phyloP scores from a whole-genome alignment of 2,888 invertebrate genomes.

The Tyria jacobaeae region DNA sequence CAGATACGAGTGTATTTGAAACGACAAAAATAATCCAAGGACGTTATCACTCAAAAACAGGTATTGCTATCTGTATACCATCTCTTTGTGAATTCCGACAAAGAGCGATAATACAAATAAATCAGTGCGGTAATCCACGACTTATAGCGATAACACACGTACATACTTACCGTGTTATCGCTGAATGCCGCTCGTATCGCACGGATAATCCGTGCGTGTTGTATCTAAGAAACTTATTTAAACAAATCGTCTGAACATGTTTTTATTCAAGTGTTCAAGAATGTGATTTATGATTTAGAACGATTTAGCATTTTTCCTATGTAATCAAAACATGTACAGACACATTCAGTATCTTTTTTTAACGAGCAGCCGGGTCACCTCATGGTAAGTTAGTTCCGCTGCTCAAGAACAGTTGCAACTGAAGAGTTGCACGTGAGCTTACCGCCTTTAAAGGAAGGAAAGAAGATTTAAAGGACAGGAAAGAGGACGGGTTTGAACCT shows the following conservation, averaged over 20 bases:
- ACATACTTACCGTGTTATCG: constrained; percentile 66
- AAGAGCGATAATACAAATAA: constrained; percentile 70
- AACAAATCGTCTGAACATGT: constrained; percentile 51
- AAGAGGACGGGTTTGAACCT: too few relatives aligned
- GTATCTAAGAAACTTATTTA: constrained; percentile 53
- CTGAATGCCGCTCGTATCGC: constrained; percentile 40
- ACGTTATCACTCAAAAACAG: constrained; percentile 48
- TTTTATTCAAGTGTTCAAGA: constrained; percentile 8
- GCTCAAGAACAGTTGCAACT: too few relatives aligned
- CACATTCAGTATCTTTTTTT: neutral
- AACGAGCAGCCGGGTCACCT: too few relatives aligned
- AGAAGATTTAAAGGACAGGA: too few relatives aligned
- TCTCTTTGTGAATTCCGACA: constrained; percentile 64
- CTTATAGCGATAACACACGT: constrained; percentile 68
- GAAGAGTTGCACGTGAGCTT: too few relatives aligned
- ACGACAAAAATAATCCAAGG: constrained; percentile 48
- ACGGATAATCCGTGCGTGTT: constrained; percentile 65
- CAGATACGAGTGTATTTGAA: constrained; percentile 19
- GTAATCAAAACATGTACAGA: neutral
- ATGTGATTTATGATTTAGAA: constrained; percentile 12
- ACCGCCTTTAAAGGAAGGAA: too few relatives aligned
- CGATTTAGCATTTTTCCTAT: neutral
- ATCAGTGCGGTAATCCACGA: constrained; percentile 75
- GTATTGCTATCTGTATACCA: constrained; percentile 38
- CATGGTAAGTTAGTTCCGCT: too few relatives aligned